These are phyloP conservation scores for Dascyllus trimaculatus DNA, from an alignment of 2,113 vertebrate genomes.

Conservation along the genomic window DNA sequence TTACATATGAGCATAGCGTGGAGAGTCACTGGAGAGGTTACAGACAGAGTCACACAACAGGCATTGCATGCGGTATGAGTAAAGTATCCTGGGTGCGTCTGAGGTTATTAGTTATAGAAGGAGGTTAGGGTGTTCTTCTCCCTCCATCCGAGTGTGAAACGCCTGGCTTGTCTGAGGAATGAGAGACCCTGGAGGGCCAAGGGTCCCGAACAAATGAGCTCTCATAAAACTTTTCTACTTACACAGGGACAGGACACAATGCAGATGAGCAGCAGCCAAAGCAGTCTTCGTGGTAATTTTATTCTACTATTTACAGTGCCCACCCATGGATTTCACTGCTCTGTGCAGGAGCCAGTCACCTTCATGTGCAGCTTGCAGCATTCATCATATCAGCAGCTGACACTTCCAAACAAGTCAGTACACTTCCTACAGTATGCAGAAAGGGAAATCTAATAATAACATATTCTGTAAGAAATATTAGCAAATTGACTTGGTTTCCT, in stretches of 20 bases:
- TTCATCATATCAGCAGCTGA: slow-evolving; percentile 47
- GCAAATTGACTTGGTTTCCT: not conserved
- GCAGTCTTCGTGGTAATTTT: slow-evolving; percentile 63
- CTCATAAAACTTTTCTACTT: slow-evolving; percentile 53
- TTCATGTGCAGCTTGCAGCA: slow-evolving; percentile 46
- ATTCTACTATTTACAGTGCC: slow-evolving; percentile 53
- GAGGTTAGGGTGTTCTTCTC: slow-evolving; percentile 19
- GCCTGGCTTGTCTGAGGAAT: slow-evolving; percentile 69
- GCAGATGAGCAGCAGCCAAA: slow-evolving; percentile 40
- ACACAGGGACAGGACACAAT: slow-evolving; percentile 42
- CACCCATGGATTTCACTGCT: slow-evolving; percentile 55
- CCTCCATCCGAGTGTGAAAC: slow-evolving; percentile 59
- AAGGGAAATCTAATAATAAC: not conserved
- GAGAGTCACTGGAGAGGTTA: not conserved
- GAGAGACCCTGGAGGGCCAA: slow-evolving; percentile 67
- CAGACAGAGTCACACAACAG: not conserved
- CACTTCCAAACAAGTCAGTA: not conserved
- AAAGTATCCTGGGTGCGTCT: slow-evolving; percentile 50
- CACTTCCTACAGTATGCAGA: too few relatives aligned
- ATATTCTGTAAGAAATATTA: not conserved
- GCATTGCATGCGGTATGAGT: not conserved
- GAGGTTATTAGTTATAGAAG: slow-evolving; percentile 54
- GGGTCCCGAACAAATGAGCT: slow-evolving; percentile 70
- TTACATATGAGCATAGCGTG: not conserved
- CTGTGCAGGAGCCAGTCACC: slow-evolving; percentile 53